A percentile compares a stretch with the other conserved stretches of the same genome.
Conservation (phyloP, 2,113 vertebrate genomes). For the Corynorhinus townsendii region DNA sequence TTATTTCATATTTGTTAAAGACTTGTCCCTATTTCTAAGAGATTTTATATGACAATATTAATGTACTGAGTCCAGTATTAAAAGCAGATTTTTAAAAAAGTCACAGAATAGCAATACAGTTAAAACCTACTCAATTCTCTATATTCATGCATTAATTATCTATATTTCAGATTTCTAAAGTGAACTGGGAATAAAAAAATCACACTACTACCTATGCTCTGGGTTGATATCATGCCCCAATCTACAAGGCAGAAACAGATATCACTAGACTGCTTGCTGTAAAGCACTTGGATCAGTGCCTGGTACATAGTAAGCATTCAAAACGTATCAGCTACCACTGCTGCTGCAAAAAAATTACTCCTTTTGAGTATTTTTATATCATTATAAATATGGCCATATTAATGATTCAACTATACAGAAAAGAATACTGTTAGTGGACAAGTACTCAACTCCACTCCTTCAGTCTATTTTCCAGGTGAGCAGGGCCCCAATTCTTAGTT, state of each 20-base stretch:
- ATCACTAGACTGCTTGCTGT: not conserved
- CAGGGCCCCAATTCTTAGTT: not conserved
- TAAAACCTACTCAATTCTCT: not conserved
- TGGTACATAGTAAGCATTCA: not conserved
- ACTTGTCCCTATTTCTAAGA: not conserved
- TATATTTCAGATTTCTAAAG: not conserved
- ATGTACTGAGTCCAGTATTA: not conserved
- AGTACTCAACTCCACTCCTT: not conserved
- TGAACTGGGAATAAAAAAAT: slow-evolving; percentile 16
- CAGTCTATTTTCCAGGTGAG: not conserved
- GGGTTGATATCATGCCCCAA: not conserved
- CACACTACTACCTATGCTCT: not conserved
- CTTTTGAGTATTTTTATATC: not conserved
- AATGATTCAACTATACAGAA: not conserved
- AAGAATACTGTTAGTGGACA: not conserved
- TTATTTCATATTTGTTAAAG: slow-evolving; percentile 20
- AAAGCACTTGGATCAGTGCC: not conserved
- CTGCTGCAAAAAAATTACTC: not conserved
- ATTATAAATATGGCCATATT: not conserved
- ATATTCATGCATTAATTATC: not conserved
- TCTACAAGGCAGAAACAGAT: not conserved
- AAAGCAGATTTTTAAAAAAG: not conserved
- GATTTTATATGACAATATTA: not conserved
- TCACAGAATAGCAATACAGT: not conserved
- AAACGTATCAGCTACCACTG: not conserved